Conservation (phyloP, 2,113 vertebrate species). For the Tapirus terrestris region DNA sequence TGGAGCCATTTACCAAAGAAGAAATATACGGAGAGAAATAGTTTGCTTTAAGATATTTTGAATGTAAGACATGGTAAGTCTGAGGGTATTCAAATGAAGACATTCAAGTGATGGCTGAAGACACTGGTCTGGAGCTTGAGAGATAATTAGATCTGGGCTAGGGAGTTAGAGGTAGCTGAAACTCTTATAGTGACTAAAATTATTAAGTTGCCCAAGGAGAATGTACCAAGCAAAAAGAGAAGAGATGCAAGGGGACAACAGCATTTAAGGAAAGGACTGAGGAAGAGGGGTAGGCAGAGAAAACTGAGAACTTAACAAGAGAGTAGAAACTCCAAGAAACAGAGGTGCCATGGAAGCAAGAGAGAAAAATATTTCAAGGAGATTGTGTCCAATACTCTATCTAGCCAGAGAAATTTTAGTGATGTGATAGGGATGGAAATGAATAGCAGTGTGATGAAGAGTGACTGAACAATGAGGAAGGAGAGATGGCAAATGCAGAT, state of each 20-base stretch:
- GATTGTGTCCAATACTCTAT: background rate
- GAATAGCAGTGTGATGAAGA: background rate
- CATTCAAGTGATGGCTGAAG: background rate
- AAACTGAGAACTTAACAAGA: background rate
- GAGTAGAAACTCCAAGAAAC: background rate
- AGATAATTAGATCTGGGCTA: too few relatives aligned
- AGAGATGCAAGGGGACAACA: background rate
- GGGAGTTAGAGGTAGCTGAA: background rate
- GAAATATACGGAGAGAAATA: background rate
- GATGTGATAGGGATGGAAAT: background rate
- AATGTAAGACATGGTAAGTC: background rate
- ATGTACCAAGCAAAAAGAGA: background rate
- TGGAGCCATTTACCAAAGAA: background rate
- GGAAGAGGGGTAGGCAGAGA: background rate
- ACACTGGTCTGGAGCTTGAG: background rate
- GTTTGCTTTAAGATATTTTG: background rate
- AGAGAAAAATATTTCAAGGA: background rate
- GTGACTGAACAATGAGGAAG: background rate
- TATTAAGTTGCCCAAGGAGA: background rate
- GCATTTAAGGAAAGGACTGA: background rate
- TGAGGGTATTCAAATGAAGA: background rate
- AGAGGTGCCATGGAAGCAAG: background rate
- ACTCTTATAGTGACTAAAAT: background rate
- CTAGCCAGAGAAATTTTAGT: background rate
- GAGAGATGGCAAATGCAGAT: background rate